These are phyloP conservation scores for Tragopan temminckii DNA, from an alignment of 2,797 vertebrate genomes.

Conservation along the genomic window DNA sequence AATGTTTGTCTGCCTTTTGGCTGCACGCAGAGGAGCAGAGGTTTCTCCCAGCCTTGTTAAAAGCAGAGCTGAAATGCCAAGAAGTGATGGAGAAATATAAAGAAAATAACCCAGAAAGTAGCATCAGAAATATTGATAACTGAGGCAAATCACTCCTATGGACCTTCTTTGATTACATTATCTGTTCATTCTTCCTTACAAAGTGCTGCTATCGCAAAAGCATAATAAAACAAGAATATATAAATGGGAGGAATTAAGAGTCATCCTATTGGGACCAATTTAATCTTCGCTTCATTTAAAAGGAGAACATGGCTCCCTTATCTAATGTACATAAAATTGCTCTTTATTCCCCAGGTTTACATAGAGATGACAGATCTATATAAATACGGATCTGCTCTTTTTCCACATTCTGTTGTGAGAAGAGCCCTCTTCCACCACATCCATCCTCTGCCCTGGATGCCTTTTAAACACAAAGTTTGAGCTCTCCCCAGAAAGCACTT, in stretches of 20 bases:
- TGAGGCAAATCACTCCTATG: constrained; percentile 33
- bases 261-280: constrained; percentile 69
- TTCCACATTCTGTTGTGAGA: background rate
- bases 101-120: constrained; percentile 1
- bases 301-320: constrained; percentile 72
- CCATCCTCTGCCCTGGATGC: background rate
- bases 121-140: constrained; percentile 47
- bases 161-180: constrained; percentile 38
- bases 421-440: background rate
- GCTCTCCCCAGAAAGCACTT: background rate
- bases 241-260: constrained; percentile 71
- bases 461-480: background rate
- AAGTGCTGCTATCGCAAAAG: constrained; percentile 39
- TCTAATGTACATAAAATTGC: constrained; percentile 67
- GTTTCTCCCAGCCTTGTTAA: background rate
- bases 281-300: constrained; percentile 74
- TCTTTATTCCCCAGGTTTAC: constrained; percentile 71
- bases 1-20: no score
- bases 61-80: background rate
- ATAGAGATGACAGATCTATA: constrained; percentile 58
- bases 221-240: constrained; percentile 70
- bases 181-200: constrained; percentile 32
- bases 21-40: background rate
- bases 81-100: background rate
- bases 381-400: constrained; percentile 43